Percentiles rank a stretch among this genome's conserved stretches.
Conservation (phyloP, 2,797 vertebrate genomes). For the Hippoglossus hippoglossus region DNA sequence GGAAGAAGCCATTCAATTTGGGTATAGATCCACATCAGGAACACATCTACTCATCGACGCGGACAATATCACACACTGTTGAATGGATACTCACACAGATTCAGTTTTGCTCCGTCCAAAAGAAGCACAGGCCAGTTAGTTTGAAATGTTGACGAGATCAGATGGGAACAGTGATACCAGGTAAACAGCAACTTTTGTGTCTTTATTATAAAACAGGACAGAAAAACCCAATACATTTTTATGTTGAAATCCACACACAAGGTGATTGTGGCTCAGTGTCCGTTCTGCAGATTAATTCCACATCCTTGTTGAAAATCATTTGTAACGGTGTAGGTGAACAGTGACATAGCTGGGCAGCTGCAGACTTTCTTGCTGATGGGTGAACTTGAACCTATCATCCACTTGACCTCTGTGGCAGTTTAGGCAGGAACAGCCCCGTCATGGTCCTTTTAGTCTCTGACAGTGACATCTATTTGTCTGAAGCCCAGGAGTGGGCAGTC, state of each 20-base stretch:
- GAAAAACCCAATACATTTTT: constrained; percentile 51
- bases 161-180: background rate
- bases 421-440: constrained; percentile 23
- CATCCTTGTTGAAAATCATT: constrained; percentile 4
- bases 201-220: constrained; percentile 78
- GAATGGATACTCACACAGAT: too few relatives aligned
- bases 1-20: too few relatives aligned
- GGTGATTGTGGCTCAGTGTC: constrained; percentile 51
- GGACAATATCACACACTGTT: too few relatives aligned
- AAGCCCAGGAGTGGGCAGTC: constrained; percentile 13
- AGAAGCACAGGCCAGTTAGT: too few relatives aligned
- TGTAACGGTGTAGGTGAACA: constrained; percentile 11
- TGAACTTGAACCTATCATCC: background rate
- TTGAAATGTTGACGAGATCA: too few relatives aligned
- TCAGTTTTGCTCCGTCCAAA: too few relatives aligned
- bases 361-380: constrained; percentile 4
- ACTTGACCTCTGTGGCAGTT: constrained; percentile 13
- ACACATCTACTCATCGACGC: too few relatives aligned
- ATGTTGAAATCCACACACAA: constrained; percentile 43
- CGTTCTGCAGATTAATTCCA: constrained; percentile 11
- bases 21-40: too few relatives aligned
- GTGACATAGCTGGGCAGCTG: constrained; percentile 7
- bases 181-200: constrained; percentile 21
- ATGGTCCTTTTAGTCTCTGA: constrained; percentile 18
- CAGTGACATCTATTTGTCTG: constrained; percentile 21